A percentile compares a stretch with the other conserved stretches of the same genome.
phyloP scores from a whole-genome alignment of 2,888 invertebrate species.

The Thymelicus sylvestris region DNA sequence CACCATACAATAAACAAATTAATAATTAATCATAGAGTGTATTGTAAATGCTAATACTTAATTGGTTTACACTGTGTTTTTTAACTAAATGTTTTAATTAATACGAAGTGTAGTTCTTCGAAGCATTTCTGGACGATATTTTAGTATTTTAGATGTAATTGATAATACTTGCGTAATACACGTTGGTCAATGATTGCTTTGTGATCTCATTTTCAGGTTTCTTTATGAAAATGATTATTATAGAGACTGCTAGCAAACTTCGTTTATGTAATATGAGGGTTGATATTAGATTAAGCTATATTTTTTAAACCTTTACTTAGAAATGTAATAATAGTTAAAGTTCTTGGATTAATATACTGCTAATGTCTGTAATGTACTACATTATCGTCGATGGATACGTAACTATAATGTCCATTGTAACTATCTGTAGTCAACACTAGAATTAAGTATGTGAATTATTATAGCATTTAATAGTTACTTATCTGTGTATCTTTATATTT shows the following conservation, averaged over 20 bases:
- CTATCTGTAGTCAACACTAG: not conserved
- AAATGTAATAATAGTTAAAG: constrained; percentile 2
- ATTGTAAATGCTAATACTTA: too few species aligned
- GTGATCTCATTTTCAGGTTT: constrained; percentile 18
- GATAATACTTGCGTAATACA: not conserved
- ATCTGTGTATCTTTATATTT: not conserved
- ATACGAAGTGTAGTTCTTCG: too few species aligned
- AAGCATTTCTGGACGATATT: not conserved
- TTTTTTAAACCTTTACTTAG: constrained; percentile 12
- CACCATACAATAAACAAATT: too few species aligned
- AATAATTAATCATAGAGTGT: too few species aligned
- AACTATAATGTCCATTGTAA: too few species aligned
- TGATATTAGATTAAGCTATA: constrained; percentile 40
- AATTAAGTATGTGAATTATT: not conserved
- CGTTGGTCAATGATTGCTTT: constrained; percentile 11
- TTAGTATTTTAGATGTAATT: not conserved
- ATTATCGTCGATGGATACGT: too few species aligned
- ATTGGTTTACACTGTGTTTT: too few species aligned
- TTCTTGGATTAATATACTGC: not conserved
- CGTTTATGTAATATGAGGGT: constrained; percentile 2
- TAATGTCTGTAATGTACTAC: too few species aligned
- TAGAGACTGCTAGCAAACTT: constrained; percentile 22
- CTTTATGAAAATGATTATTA: constrained; percentile 9
- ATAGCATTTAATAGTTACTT: not conserved
- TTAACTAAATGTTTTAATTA: too few species aligned